These are phyloP conservation scores for Acromyrmex charruanus DNA, from an alignment of 1,140 invertebrate species.

Conservation along the genomic window DNA sequence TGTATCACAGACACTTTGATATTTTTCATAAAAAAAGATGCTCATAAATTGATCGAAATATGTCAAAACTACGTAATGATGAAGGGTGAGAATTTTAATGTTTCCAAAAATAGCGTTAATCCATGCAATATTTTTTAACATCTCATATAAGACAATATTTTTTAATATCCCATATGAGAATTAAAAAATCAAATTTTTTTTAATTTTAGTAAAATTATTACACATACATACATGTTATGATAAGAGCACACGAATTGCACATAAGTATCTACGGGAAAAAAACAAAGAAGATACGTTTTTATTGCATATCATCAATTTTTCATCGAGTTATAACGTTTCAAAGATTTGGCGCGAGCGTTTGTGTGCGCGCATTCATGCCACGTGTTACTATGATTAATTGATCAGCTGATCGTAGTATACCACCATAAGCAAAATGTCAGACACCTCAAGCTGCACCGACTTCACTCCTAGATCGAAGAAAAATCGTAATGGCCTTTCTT, in stretches of 20 bases:
- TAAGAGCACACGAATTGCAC: neutral
- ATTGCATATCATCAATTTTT: neutral
- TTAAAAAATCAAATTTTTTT: constrained; percentile 3
- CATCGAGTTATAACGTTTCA: neutral
- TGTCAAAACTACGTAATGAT: neutral
- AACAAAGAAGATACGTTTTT: neutral
- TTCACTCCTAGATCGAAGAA: neutral
- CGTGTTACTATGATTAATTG: neutral
- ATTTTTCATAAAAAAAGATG: neutral
- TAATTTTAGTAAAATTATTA: neutral
- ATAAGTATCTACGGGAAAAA: neutral
- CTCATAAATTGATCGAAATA: neutral
- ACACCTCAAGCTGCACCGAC: neutral
- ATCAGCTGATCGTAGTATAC: neutral
- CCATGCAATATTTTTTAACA: neutral
- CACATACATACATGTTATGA: neutral
- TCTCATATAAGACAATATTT: neutral
- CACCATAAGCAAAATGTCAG: neutral
- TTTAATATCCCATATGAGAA: neutral
- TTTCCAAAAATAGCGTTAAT: neutral
- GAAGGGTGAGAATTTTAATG: neutral
- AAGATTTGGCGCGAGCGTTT: neutral
- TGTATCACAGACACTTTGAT: neutral
- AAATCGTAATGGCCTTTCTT: neutral
- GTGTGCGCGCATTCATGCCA: neutral